phyloP scores from a whole-genome alignment of 2,797 vertebrate genomes.

The Parotocinclus haroldoi region DNA sequence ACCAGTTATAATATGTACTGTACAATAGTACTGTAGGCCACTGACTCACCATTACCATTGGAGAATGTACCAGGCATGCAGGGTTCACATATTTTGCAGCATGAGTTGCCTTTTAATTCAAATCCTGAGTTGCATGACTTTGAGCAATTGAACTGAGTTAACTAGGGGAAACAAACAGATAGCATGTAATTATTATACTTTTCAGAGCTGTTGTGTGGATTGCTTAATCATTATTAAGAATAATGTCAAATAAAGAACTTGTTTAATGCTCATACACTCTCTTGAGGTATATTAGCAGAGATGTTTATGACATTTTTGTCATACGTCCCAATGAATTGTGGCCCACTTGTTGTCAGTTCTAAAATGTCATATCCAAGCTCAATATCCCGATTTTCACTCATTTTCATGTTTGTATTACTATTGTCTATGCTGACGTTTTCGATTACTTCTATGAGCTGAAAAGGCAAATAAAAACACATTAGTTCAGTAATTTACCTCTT shows the following conservation, averaged over 20 bases:
- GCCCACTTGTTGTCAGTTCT: conserved; percentile 68
- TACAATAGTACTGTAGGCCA: background rate
- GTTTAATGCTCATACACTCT: no score
- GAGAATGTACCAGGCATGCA: background rate
- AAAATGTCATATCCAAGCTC: conserved; percentile 77
- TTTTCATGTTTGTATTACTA: conserved; percentile 59
- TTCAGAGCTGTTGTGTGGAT: no score
- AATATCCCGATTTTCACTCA: conserved; percentile 74
- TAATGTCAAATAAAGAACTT: no score
- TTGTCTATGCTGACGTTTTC: no score
- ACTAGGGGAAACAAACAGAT: background rate
- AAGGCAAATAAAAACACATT: conserved; percentile 3
- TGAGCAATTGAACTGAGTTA: conserved; percentile 17
- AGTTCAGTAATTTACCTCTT: no score
- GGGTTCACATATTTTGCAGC: background rate
- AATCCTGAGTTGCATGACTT: conserved; percentile 3
- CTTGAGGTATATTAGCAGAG: no score
- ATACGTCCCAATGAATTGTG: conserved; percentile 5
- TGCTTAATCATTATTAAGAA: no score
- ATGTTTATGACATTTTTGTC: conserved; percentile 32
- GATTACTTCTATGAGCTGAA: conserved; percentile 72
- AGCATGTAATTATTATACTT: no score
- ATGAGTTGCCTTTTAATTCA: background rate
- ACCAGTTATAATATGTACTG: no score
- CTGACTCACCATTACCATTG: conserved; percentile 9